Evolutionary conservation across 2,888 invertebrate species (phyloP).

Genomic region (Drosophila antonietae): DNA sequence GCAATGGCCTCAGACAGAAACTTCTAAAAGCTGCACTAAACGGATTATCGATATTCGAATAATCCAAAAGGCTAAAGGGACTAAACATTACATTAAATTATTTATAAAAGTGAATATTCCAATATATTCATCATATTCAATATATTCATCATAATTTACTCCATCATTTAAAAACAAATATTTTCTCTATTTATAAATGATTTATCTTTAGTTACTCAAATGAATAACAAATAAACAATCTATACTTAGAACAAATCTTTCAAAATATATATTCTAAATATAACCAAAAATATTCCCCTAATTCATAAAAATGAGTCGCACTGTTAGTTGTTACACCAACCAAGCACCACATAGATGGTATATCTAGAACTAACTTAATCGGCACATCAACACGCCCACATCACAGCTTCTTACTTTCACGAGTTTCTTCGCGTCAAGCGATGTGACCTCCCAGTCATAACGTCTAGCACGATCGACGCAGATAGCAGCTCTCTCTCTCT

Average conservation of each 20-base stretch:
- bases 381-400: not conserved
- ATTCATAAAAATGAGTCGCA: not conserved
- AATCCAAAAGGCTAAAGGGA: not conserved
- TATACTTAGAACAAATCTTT: not conserved
- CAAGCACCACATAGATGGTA: not conserved
- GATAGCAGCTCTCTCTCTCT: not conserved
- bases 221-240: not conserved
- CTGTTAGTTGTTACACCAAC: not conserved
- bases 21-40: too few relatives aligned
- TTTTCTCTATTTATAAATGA: not conserved
- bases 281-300: not conserved
- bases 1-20: constrained; percentile 25
- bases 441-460: constrained; percentile 1
- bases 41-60: too few relatives aligned
- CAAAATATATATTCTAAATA: constrained; percentile 1
- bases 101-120: not conserved
- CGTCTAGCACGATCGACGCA: not conserved
- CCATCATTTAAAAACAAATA: not conserved
- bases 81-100: not conserved
- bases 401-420: constrained; percentile 3
- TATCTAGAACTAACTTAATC: not conserved
- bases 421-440: not conserved
- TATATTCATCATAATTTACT: too few relatives aligned
- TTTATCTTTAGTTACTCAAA: not conserved
- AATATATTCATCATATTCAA: too few relatives aligned